A percentile compares a stretch with the other conserved stretches of the same genome.
Evolutionary conservation across 2,113 vertebrate species (phyloP).

Genomic region (Rana temporaria): DNA sequence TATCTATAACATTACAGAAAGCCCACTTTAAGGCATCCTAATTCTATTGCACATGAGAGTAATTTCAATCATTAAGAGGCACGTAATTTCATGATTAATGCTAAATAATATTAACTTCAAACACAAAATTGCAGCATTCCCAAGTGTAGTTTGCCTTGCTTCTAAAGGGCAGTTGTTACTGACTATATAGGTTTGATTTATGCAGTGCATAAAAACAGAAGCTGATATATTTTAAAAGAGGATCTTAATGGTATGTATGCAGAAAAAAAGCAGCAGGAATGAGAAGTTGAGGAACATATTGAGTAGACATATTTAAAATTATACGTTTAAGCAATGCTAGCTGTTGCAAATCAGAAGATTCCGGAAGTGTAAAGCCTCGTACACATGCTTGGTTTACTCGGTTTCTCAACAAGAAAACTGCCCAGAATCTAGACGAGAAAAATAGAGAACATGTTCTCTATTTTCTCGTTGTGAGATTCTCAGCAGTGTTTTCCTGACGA

Average conservation of each 20-base stretch:
- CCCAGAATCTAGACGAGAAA: too few relatives aligned
- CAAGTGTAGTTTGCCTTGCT: conserved; percentile 5
- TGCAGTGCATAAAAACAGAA: background rate
- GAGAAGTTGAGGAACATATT: background rate
- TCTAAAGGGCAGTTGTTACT: background rate
- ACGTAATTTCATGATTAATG: conserved; percentile 32
- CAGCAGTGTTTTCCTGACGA: too few relatives aligned
- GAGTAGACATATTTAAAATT: background rate
- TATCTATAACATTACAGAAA: conserved; percentile 1
- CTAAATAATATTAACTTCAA: conserved; percentile 42
- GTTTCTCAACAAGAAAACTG: too few relatives aligned
- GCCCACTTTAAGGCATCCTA: conserved; percentile 34
- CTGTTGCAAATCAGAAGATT: too few relatives aligned
- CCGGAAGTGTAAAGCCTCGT: too few relatives aligned
- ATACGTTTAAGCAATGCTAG: background rate
- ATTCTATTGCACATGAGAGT: conserved; percentile 44
- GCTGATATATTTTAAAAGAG: background rate
- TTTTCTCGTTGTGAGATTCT: too few relatives aligned
- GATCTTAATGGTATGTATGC: background rate
- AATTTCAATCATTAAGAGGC: conserved; percentile 39
- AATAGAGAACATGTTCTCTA: too few relatives aligned
- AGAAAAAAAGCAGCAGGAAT: background rate
- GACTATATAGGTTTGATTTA: background rate
- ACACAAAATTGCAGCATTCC: conserved; percentile 28
- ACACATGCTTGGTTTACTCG: too few relatives aligned